Conservation (phyloP, 2,113 vertebrate genomes). For the Phrynocephalus versicolor region DNA sequence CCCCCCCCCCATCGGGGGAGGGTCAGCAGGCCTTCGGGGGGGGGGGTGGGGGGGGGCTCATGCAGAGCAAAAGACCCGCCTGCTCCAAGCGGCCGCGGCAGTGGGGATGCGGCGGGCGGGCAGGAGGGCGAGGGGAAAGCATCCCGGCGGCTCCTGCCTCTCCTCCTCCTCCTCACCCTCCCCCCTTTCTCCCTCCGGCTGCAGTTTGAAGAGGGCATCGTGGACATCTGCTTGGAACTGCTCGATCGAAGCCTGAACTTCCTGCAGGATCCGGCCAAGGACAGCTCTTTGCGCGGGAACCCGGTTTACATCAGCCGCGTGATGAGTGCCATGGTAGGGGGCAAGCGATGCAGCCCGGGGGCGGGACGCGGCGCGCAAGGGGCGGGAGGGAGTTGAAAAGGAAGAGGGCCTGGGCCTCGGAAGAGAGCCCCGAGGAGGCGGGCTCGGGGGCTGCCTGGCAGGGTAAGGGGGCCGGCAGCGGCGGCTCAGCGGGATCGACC, state of each 20-base stretch:
- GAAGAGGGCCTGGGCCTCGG: background rate
- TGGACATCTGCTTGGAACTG: slow-evolving; percentile 86
- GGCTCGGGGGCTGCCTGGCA: too few species aligned
- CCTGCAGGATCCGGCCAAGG: slow-evolving; percentile 72
- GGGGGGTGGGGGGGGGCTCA: too few species aligned
- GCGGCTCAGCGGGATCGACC: too few species aligned
- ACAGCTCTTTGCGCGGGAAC: slow-evolving; percentile 73
- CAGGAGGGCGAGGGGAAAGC: background rate
- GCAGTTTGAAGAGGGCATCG: slow-evolving; percentile 86
- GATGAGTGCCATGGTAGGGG: slow-evolving; percentile 84
- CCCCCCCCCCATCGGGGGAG: background rate
- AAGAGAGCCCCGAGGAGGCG: background rate
- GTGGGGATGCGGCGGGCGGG: too few species aligned
- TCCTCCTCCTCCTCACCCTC: too few species aligned
- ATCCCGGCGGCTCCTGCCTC: too few species aligned
- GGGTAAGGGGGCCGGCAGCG: too few species aligned
- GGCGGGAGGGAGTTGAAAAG: background rate
- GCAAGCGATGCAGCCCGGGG: too few species aligned
- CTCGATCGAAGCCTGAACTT: slow-evolving; percentile 83
- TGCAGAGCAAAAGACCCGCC: too few species aligned
- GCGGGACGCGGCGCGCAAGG: background rate
- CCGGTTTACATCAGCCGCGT: slow-evolving; percentile 83
- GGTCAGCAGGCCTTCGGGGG: background rate
- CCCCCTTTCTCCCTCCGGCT: too few species aligned
- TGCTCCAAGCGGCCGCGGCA: too few species aligned